Conservation (phyloP, 2,888 invertebrate species). For the Limnephilus lunatus region DNA sequence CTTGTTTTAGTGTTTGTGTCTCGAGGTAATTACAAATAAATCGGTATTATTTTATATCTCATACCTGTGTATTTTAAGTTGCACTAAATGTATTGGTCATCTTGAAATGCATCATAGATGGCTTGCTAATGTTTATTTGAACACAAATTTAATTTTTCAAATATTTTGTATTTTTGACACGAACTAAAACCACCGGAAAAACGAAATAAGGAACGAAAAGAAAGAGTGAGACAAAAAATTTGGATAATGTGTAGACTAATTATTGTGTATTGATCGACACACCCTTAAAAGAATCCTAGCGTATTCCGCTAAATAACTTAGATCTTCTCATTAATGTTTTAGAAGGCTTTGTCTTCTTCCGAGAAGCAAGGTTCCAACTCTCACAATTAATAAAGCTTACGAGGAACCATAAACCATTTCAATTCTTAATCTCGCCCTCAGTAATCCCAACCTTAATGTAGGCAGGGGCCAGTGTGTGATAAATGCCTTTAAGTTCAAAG, state of each 20-base stretch:
- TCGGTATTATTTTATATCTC: no score
- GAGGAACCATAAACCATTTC: neutral
- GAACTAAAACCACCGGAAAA: no score
- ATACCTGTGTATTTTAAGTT: no score
- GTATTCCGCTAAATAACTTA: neutral
- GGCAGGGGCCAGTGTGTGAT: neutral
- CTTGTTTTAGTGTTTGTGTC: no score
- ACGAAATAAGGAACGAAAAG: neutral
- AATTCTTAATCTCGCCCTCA: conserved; percentile 17
- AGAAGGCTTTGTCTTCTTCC: neutral
- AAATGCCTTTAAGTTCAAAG: conserved; percentile 2
- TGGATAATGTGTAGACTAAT: neutral
- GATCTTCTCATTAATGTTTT: neutral
- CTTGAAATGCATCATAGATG: no score
- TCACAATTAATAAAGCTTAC: neutral
- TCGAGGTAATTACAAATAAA: no score
- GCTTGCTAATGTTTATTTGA: no score
- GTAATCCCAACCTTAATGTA: neutral
- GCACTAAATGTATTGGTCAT: no score
- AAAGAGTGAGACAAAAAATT: neutral
- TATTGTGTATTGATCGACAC: neutral
- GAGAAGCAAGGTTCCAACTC: neutral
- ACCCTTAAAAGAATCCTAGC: neutral
- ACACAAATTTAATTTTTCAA: no score
- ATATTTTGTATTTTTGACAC: no score